Evolutionary conservation across 2,113 vertebrate species (phyloP).

Genomic region (Nannobrachium achirus): DNA sequence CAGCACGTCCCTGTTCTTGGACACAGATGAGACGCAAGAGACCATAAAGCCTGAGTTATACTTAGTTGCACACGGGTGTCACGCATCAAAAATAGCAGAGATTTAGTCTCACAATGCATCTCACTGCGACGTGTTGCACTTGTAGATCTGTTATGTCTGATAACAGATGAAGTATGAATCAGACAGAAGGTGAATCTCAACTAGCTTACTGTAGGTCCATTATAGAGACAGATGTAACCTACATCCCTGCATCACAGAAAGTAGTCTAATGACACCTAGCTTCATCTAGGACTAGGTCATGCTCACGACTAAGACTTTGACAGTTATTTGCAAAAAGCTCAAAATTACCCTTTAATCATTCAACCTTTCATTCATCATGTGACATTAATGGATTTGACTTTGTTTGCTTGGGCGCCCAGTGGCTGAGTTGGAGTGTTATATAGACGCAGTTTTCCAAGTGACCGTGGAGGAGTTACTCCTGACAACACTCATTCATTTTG

Average conservation of each 20-base stretch:
- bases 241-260: neutral
- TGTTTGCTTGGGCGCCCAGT: constrained; percentile 2
- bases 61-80: too few relatives aligned
- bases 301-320: neutral
- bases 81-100: too few relatives aligned
- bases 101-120: too few relatives aligned
- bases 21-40: too few relatives aligned
- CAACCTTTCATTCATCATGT: neutral
- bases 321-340: neutral
- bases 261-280: neutral
- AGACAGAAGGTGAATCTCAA: neutral
- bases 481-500: constrained; percentile 1
- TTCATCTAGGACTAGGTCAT: neutral
- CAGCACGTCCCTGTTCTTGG: too few relatives aligned
- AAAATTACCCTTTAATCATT: neutral
- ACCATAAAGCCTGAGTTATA: too few relatives aligned
- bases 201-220: neutral
- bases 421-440: neutral
- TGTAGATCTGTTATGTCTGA: too few relatives aligned
- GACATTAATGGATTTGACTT: neutral
- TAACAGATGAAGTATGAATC: neutral
- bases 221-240: neutral
- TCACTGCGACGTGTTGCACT: too few relatives aligned
- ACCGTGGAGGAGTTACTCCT: neutral
- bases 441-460: constrained; percentile 2